Evolutionary conservation across 2,797 vertebrate genomes (phyloP).

Genomic region (Schizopygopsis malacanthus): DNA sequence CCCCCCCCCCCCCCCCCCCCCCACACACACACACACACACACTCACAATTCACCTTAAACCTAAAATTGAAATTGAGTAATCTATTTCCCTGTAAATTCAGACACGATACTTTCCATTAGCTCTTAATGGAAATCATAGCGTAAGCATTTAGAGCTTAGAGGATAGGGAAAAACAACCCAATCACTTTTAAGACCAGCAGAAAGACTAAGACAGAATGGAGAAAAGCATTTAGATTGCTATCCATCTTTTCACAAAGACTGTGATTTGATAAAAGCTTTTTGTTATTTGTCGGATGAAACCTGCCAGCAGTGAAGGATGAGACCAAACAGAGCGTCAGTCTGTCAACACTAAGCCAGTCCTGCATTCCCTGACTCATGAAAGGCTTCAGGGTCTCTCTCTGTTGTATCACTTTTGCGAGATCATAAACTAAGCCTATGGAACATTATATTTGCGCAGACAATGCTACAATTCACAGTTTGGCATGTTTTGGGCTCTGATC

Average conservation of each 20-base stretch:
- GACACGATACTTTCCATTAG: slow-evolving; percentile 24
- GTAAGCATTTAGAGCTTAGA: slow-evolving; percentile 17
- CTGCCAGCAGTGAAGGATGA: slow-evolving; percentile 13
- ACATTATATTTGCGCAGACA: background rate
- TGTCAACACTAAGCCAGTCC: background rate
- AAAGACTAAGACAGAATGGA: slow-evolving; percentile 26
- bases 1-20: background rate
- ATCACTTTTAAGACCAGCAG: slow-evolving; percentile 46
- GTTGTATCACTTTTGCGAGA: background rate
- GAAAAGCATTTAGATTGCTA: slow-evolving; percentile 39
- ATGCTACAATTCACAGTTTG: background rate
- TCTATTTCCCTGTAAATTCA: slow-evolving; percentile 31
- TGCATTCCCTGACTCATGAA: slow-evolving; percentile 22
- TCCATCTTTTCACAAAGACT: slow-evolving; percentile 54
- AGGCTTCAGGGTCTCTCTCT: background rate
- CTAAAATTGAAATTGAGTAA: slow-evolving; percentile 30
- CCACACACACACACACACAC: no score
- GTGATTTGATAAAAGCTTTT: slow-evolving; percentile 30
- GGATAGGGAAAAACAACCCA: slow-evolving; percentile 24
- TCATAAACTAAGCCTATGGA: background rate
- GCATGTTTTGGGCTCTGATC: background rate
- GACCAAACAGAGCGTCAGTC: background rate
- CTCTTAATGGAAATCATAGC: slow-evolving; percentile 28
- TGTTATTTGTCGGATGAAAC: slow-evolving; percentile 27
- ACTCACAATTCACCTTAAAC: background rate